Base-by-base conservation (phyloP, 1,140 invertebrate species). In the Drosophila lini region DNA sequence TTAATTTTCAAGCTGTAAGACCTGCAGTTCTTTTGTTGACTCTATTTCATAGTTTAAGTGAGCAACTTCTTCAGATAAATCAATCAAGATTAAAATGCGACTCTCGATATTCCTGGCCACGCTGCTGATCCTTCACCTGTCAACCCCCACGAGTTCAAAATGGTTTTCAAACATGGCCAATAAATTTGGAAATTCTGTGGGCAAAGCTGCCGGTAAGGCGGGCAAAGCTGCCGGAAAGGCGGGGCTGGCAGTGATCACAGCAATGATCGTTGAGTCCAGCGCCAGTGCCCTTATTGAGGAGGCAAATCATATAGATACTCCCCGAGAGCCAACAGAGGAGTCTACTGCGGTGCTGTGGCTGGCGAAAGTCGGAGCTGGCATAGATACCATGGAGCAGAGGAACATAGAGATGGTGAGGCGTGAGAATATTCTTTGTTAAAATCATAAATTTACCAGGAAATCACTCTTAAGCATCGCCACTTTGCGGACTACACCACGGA, bases 401-500 rank as follows among this genome's bases (percentile, higher is more conserved):
- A 11, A 50, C n/a, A 11, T 3, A 16, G 5, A 25, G 4, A 4
- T 11, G 48, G 48, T 50, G n/a, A 50, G 48, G 3, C 1, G 0
- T 3, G 3, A 32, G 15, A 32, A 7, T 11, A 50, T 0, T 31
- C 1, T 50, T 50, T 0, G 0, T 5, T 9, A 11, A 7, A 16
- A 6, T 31, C 15, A 10, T 16, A 4, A 50, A 50, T 16, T 16
- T 0, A 19, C 9, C 1, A 13, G 8, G 13, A 16, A 0, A 50
- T 50, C n/a, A 9, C 48, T 16, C 3, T 32, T 6, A 32, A 50
- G 48, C n/a, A 50, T 13, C 48, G 0, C 28, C 28, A 50, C 48
- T 32, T 50, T 50, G 48, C 48, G 48, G 28, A 32, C 48, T 50
- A 50, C n/a, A 16, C 28, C 28, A 16, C 5, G 28, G 28, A 50